Conservation (phyloP, 2,797 vertebrate species). For the Mionectes olivaceus region DNA sequence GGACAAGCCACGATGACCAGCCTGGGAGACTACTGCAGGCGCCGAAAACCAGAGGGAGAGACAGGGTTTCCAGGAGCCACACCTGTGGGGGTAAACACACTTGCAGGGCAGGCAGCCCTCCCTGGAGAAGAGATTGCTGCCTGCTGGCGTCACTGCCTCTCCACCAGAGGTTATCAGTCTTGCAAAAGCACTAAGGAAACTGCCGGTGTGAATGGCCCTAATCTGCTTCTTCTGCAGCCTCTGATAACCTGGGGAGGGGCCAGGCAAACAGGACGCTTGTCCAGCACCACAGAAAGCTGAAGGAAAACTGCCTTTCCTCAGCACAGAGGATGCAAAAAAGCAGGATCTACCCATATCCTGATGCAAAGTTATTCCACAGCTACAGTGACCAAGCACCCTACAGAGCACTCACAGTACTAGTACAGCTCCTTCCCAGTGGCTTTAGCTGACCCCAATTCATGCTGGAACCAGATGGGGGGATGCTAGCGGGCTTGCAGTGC, state of each 20-base stretch:
- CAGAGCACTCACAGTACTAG: rapidly evolving
- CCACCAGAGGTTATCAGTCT: neutral
- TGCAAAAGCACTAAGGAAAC: conserved; percentile 9
- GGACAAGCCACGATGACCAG: neutral
- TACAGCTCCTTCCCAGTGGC: rapidly evolving
- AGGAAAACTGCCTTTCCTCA: neutral
- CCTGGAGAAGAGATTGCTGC: neutral
- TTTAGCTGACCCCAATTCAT: rapidly evolving
- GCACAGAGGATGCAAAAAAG: neutral
- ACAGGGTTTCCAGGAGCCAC: neutral
- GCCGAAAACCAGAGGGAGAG: neutral
- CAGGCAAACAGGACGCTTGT: neutral
- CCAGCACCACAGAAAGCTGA: neutral
- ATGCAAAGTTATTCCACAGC: neutral
- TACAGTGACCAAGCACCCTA: neutral
- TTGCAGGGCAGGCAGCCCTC: neutral
- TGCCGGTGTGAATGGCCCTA: conserved; percentile 40
- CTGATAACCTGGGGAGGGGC: neutral
- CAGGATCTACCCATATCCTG: rapidly evolving
- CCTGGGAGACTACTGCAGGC: neutral
- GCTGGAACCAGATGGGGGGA: neutral
- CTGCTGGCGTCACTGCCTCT: conserved; percentile 24
- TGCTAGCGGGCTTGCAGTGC: rapidly evolving
- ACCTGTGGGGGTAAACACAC: conserved; percentile 9
- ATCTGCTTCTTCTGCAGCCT: neutral